Percentiles rank a stretch among this genome's conserved stretches.
These are phyloP conservation scores for Phainopepla nitens DNA, from an alignment of 2,113 vertebrate genomes.

Conservation along the genomic window DNA sequence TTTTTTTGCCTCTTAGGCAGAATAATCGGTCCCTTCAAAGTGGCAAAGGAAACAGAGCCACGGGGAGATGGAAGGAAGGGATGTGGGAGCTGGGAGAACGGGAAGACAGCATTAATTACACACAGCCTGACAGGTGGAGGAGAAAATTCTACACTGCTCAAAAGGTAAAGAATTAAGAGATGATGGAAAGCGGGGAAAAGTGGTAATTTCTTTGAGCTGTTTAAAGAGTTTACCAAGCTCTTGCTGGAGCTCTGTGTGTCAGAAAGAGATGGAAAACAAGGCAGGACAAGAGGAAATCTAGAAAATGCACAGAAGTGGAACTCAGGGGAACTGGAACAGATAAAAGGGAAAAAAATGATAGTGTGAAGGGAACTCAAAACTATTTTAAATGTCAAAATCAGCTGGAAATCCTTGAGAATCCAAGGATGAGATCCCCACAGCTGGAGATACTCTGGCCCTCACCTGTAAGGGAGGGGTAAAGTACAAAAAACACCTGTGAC, in stretches of 20 bases:
- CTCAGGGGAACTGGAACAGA: background rate
- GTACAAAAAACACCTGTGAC: background rate
- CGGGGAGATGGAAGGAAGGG: background rate
- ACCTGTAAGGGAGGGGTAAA: background rate
- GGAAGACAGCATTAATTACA: conserved; percentile 12
- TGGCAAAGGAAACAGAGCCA: background rate
- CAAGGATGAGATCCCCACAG: background rate
- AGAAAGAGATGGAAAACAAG: background rate
- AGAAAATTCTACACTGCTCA: background rate
- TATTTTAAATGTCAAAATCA: background rate
- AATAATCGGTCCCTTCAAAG: background rate
- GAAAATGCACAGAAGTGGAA: background rate
- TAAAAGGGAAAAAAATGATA: background rate
- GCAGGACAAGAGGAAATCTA: background rate
- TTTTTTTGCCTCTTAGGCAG: background rate
- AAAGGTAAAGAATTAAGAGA: background rate
- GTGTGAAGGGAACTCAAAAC: background rate
- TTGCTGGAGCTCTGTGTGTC: background rate
- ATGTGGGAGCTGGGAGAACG: background rate
- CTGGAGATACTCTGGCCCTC: background rate
- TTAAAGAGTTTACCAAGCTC: background rate
- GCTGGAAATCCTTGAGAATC: background rate
- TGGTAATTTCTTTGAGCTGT: background rate
- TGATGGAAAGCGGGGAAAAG: background rate
- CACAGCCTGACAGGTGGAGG: background rate